A percentile compares a stretch with the other conserved stretches of the same genome.
phyloP scores from a whole-genome alignment of 2,888 invertebrate species.

The Molorchus minor region DNA sequence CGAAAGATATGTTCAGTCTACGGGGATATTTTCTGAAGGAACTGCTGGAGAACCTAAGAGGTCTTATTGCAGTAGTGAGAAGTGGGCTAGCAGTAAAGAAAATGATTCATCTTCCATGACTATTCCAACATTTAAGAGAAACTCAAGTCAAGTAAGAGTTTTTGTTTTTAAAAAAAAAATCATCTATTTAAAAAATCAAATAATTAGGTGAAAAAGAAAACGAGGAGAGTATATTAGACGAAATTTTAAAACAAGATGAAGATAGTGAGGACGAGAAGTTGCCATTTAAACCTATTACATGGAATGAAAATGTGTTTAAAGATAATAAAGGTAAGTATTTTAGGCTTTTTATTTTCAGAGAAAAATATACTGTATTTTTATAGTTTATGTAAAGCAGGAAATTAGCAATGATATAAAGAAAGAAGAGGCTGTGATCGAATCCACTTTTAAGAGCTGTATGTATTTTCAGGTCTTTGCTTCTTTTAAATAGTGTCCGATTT shows the following conservation, averaged over 20 bases:
- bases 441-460: background rate
- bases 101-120: conserved; percentile 41
- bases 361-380: conserved; percentile 19
- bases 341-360: background rate
- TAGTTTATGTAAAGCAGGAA: conserved; percentile 32
- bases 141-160: conserved; percentile 46
- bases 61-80: conserved; percentile 37
- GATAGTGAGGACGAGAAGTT: conserved; percentile 50
- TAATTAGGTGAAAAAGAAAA: conserved; percentile 50
- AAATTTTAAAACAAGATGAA: conserved; percentile 49
- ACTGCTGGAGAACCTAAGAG: conserved; percentile 41
- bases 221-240: conserved; percentile 49
- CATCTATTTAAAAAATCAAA: background rate
- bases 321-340: conserved; percentile 42
- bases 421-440: conserved; percentile 20
- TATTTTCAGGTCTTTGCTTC: conserved; percentile 1
- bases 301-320: conserved; percentile 40
- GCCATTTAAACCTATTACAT: conserved; percentile 45
- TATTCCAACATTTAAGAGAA: conserved; percentile 50
- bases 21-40: conserved; percentile 58
- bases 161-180: background rate
- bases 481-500: background rate
- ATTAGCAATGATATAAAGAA: conserved; percentile 36
- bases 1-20: conserved; percentile 51
- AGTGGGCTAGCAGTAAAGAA: conserved; percentile 40